These are phyloP conservation scores for Odocoileus hemionus DNA, from an alignment of 2,113 vertebrate species.

Conservation along the genomic window DNA sequence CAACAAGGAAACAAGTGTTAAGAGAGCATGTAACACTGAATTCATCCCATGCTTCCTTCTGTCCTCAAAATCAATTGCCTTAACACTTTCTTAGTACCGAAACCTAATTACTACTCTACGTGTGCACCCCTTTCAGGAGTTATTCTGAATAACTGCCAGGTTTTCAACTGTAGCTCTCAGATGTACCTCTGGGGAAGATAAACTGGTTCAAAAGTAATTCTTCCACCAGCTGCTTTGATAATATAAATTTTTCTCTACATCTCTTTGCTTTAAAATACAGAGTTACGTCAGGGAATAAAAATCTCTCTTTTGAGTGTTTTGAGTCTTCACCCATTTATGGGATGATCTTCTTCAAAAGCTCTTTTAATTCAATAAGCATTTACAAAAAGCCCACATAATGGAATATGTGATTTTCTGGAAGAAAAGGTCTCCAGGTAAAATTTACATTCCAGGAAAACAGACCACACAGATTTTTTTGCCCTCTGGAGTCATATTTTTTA, in stretches of 20 bases:
- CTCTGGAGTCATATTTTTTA: conserved; percentile 12
- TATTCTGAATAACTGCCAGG: conserved; percentile 36
- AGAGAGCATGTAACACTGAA: neutral
- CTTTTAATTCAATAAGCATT: neutral
- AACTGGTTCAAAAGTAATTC: conserved; percentile 52
- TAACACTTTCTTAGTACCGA: neutral
- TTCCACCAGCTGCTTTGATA: conserved; percentile 34
- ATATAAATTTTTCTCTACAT: conserved; percentile 13
- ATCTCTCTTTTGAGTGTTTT: conserved; percentile 30
- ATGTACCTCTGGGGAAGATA: conserved; percentile 34
- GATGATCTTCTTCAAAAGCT: neutral
- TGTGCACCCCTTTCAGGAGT: neutral
- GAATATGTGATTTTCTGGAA: neutral
- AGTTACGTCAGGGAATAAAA: conserved; percentile 20
- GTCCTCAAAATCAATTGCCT: neutral
- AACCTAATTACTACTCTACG: neutral
- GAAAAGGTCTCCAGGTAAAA: neutral
- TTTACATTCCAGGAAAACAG: neutral
- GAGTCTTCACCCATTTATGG: neutral
- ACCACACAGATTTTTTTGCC: conserved; percentile 24
- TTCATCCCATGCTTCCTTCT: neutral
- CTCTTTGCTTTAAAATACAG: conserved; percentile 31
- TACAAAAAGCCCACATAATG: conserved; percentile 12
- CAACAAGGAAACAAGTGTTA: neutral
- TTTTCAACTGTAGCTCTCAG: conserved; percentile 58